Percentiles rank a stretch among this genome's conserved stretches.
These are phyloP conservation scores for Amphipyra berbera DNA, from an alignment of 2,888 invertebrate species.

Conservation along the genomic window DNA sequence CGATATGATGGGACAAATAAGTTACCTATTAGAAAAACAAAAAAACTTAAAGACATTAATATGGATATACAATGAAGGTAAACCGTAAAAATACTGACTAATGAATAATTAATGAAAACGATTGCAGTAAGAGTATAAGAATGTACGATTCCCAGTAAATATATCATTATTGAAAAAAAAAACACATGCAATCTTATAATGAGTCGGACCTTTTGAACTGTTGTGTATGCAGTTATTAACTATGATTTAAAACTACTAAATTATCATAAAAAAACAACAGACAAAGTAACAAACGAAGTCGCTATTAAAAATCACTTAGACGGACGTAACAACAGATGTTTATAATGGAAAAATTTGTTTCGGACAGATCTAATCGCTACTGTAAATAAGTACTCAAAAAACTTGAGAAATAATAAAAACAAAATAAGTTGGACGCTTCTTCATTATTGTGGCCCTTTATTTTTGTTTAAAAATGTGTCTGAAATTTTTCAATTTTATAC, in stretches of 20 bases:
- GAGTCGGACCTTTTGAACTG: conserved; percentile 59
- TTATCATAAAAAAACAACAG: conserved; percentile 62
- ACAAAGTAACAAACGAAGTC: conserved; percentile 69
- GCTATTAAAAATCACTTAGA: conserved; percentile 79
- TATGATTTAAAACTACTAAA: conserved; percentile 64
- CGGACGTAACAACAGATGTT: conserved; percentile 56
- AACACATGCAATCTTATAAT: conserved; percentile 45
- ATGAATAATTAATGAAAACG: conserved; percentile 23
- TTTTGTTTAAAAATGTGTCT: conserved; percentile 9
- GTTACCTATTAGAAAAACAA: conserved; percentile 5
- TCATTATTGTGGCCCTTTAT: conserved; percentile 20
- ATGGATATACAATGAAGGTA: conserved; percentile 6
- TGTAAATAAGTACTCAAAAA: conserved; percentile 47
- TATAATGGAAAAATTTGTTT: conserved; percentile 66
- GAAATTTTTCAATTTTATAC: conserved; percentile 49
- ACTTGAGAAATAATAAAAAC: conserved; percentile 16
- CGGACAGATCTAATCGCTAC: conserved; percentile 54
- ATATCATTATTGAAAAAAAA: conserved; percentile 25
- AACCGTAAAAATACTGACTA: conserved; percentile 13
- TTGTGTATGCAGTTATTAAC: conserved; percentile 54
- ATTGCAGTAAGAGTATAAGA: neutral
- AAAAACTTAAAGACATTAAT: neutral
- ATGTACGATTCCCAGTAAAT: conserved; percentile 18
- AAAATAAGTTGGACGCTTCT: conserved; percentile 21
- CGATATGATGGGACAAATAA: neutral